Conservation (phyloP, 2,797 vertebrate genomes). For the Oreochromis mossambicus region DNA sequence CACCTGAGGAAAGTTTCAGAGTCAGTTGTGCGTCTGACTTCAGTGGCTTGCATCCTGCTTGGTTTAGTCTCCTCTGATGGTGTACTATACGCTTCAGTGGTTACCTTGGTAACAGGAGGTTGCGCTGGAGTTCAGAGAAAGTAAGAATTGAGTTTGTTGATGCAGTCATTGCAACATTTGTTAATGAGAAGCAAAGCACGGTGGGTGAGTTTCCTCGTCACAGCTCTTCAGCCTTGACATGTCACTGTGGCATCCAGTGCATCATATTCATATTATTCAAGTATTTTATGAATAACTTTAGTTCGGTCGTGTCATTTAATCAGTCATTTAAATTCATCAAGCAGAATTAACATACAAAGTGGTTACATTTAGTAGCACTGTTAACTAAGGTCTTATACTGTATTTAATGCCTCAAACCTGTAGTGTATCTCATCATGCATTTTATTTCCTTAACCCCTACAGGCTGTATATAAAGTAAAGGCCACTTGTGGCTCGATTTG, state of each 20-base stretch:
- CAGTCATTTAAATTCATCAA: background rate
- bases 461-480: background rate
- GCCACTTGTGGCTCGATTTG: background rate
- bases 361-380: background rate
- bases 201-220: constrained; percentile 5
- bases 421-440: background rate
- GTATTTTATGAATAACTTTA: background rate
- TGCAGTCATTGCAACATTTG: constrained; percentile 39
- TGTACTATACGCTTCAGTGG: constrained; percentile 30
- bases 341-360: background rate
- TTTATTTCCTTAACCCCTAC: background rate
- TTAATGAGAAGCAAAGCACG: constrained; percentile 45
- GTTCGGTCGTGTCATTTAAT: background rate
- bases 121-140: constrained; percentile 59
- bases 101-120: constrained; percentile 74
- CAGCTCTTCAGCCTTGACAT: constrained; percentile 3
- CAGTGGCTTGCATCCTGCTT: constrained; percentile 30
- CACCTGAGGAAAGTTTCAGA: background rate
- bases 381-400: background rate
- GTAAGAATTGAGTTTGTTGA: constrained; percentile 58
- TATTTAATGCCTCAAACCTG: background rate
- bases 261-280: background rate
- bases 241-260: background rate
- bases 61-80: constrained; percentile 32
- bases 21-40: background rate